A percentile compares a stretch with the other conserved stretches of the same genome.
phyloP scores from a whole-genome alignment of 2,797 vertebrate species.

The Pitangus sulphuratus region DNA sequence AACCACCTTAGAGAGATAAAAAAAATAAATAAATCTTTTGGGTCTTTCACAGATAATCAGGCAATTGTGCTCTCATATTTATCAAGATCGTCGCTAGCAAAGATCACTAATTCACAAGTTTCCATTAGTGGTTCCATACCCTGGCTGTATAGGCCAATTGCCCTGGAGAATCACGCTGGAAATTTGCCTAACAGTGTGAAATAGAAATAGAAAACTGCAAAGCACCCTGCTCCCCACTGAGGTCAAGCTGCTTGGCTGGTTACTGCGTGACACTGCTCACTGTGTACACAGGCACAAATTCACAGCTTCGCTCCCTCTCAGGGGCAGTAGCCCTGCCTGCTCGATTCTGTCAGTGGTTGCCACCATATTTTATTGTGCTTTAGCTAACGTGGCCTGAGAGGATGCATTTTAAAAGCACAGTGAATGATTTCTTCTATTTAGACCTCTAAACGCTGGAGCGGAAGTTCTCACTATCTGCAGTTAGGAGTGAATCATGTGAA shows the following conservation, averaged over 20 bases:
- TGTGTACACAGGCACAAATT: background rate
- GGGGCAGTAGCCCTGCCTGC: background rate
- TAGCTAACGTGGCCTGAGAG: background rate
- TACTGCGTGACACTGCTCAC: background rate
- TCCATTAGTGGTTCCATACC: background rate
- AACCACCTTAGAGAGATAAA: background rate
- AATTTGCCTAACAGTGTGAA: background rate
- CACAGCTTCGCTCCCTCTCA: background rate
- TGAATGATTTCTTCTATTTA: background rate
- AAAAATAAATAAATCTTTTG: background rate
- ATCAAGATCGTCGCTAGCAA: background rate
- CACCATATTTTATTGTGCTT: background rate
- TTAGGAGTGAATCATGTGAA: background rate
- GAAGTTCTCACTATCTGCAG: background rate
- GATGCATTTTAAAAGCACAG: background rate
- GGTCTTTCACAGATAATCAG: background rate
- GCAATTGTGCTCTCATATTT: background rate
- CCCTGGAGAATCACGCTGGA: background rate
- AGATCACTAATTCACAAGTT: background rate
- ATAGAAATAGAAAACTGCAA: background rate
- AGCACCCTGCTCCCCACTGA: fast-evolving
- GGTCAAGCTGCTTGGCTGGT: background rate
- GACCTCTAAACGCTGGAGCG: background rate
- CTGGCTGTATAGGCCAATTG: background rate
- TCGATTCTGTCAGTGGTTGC: background rate